A percentile compares a stretch with the other conserved stretches of the same genome.
Evolutionary conservation across 2,113 vertebrate species (phyloP).

Genomic region (human (Homo sapiens)): DNA sequence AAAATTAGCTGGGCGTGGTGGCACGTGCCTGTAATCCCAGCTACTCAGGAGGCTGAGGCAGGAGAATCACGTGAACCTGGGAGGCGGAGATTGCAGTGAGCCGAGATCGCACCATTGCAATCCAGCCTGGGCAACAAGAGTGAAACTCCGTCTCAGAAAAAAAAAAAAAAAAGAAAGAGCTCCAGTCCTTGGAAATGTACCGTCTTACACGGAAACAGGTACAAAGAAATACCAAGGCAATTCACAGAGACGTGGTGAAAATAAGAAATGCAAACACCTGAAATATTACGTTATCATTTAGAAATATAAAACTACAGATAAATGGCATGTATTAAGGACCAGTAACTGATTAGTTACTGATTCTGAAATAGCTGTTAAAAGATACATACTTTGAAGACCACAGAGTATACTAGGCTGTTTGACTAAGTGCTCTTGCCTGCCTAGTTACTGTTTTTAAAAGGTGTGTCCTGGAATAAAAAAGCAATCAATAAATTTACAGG

Average conservation of each 20-base stretch:
- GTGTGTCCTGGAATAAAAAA: slow-evolving; percentile 12
- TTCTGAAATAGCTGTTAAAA: neutral
- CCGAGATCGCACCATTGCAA: no score
- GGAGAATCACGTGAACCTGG: no score
- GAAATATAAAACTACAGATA: neutral
- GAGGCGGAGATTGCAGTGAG: no score
- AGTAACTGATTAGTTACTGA: neutral
- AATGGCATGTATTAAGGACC: neutral
- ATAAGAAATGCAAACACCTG: neutral
- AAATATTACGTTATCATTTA: neutral
- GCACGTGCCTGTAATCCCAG: no score
- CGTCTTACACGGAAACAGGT: neutral
- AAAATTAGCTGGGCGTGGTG: no score
- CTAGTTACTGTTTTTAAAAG: slow-evolving; percentile 45
- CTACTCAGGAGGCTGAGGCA: no score
- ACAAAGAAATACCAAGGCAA: neutral
- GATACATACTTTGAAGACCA: neutral
- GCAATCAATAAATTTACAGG: neutral
- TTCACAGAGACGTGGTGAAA: neutral
- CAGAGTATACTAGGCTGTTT: neutral
- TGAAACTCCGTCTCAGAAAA: no score
- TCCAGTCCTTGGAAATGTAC: neutral
- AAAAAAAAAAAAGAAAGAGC: neutral
- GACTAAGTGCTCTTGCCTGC: neutral
- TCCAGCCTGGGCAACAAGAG: no score